Evolutionary conservation across 2,888 invertebrate genomes (phyloP).

Genomic region (Drosophila histrio): DNA sequence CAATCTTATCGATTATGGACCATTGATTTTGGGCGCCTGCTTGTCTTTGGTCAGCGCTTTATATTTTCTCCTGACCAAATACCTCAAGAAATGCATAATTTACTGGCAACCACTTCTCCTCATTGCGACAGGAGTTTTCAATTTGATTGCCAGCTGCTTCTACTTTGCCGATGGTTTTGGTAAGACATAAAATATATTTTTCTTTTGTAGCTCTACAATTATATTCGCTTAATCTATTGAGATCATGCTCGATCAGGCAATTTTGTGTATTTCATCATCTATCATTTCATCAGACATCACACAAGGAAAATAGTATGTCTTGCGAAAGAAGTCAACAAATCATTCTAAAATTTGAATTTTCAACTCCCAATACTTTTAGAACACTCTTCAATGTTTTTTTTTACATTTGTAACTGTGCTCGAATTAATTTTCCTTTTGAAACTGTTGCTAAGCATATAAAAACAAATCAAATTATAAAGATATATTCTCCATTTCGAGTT

Average conservation of each 20-base stretch:
- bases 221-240: too few species aligned
- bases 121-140: constrained; percentile 63
- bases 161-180: constrained; percentile 80
- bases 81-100: constrained; percentile 70
- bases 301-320: background rate
- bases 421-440: background rate
- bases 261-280: too few species aligned
- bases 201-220: background rate
- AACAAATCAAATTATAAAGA: background rate
- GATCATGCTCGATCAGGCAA: too few species aligned
- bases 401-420: background rate
- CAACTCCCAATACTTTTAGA: background rate
- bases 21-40: constrained; percentile 77
- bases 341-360: background rate
- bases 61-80: constrained; percentile 70
- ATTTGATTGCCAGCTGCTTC: constrained; percentile 81
- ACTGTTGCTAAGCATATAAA: background rate
- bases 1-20: constrained; percentile 74
- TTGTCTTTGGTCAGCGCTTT: constrained; percentile 63
- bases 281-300: background rate
- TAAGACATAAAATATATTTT: constrained; percentile 45
- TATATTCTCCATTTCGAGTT: background rate
- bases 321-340: background rate
- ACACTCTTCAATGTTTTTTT: background rate
- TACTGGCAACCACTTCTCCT: constrained; percentile 80